Conservation (phyloP, 2,797 vertebrate genomes). For the Peromyscus melanophrys region DNA sequence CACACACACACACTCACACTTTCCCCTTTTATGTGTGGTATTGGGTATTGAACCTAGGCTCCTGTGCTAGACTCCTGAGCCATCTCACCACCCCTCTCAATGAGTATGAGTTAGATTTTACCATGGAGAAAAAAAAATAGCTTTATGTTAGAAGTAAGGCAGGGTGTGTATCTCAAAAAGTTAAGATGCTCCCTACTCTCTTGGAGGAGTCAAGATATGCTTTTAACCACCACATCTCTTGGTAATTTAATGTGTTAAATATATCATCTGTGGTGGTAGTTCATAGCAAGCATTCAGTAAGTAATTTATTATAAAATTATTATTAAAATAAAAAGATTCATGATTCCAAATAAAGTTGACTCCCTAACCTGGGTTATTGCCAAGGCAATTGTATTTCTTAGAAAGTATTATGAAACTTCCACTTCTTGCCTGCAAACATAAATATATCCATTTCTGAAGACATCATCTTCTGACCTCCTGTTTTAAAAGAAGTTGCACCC, state of each 20-base stretch:
- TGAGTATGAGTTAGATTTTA: neutral
- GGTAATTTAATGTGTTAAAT: slow-evolving; percentile 3
- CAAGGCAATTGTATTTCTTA: neutral
- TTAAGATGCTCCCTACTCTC: neutral
- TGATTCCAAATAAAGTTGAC: neutral
- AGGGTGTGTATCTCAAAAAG: neutral
- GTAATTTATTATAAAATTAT: slow-evolving; percentile 33
- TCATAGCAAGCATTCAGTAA: neutral
- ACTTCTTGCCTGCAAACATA: neutral
- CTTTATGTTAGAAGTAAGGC: neutral
- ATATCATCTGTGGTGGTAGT: neutral
- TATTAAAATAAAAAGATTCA: neutral
- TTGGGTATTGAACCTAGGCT: neutral
- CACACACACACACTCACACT: neutral
- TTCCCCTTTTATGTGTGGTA: no score
- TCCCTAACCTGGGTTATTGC: neutral
- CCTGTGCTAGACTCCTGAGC: neutral
- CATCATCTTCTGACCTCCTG: neutral
- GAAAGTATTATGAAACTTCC: slow-evolving; percentile 16
- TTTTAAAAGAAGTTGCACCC: neutral
- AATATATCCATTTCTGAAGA: neutral
- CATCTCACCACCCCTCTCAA: neutral
- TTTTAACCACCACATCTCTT: neutral
- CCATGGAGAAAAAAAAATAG: neutral
- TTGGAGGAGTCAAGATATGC: neutral